Base-by-base conservation (phyloP, 1,140 invertebrate species). In the Brachionus koreanus region DNA sequence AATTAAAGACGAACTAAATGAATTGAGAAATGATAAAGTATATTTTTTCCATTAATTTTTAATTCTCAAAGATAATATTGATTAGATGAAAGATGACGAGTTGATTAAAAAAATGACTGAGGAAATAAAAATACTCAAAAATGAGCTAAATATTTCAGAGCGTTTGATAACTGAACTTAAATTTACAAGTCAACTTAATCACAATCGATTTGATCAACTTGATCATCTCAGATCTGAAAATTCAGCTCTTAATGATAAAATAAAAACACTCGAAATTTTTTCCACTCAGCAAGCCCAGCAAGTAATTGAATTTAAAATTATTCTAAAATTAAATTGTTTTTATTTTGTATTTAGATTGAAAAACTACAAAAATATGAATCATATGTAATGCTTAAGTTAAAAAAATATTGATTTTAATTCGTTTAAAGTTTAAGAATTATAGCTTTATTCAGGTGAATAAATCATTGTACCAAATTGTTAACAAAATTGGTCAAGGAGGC, bases 401-500 rank as follows among this genome's bases (percentile, higher is more conserved):
- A 33, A 37, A 65, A 13, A 65, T 35, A 35, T 13, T 16, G 33
- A 33, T 29, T 39, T 16, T 42, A 43, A 13, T 72, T 72, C 42
- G 19, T 39, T 42, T 39, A 29, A 25, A 77, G 75, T 61, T 77
- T 77, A 77, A 57, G 37, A 61, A 61, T 23, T 77, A 57, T 35
- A 43, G 25, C 0, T 79, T 37, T 57, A 9, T 39, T 29, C 33
- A 79, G 57, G 33, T 79, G 0, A 79, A 79, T 12, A 61, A 35
- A 23, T 19, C 37, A 16, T 19, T 79, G 33, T 79, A 79, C 29
- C 76, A 79, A 65, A 79, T 79, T 52, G 61, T 79, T 19, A 63
- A 79, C 49, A 79, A 79, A 79, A 79, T 79, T 61, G 76, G 76
- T 10, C 76, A 79, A 79, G 76, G 76, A 3, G 76, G 76, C 37